Base-by-base conservation (phyloP, 2,888 invertebrate species). In the Teleiodes luculella region DNA sequence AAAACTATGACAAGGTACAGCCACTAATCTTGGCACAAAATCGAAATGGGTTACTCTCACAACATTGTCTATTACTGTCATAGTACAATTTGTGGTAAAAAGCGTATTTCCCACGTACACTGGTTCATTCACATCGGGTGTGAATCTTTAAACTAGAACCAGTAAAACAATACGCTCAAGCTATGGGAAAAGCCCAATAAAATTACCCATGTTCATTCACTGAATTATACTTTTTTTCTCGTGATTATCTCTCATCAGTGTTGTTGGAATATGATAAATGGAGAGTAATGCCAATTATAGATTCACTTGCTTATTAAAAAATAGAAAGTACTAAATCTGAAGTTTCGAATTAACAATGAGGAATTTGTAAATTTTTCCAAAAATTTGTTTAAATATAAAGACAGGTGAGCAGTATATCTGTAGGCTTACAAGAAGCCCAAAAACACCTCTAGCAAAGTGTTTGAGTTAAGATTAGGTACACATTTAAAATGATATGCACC, bases 11-110 rank as follows among this genome's bases (percentile, higher is more conserved):
- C 57, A 60, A 59, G 55, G 57, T 52, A 30, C 49, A 18, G 31
- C 47, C 18, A 39, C 47, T 30, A 60, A 69, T 74, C 73, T 57
- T 64, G 58, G 55, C 65, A 63, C 53, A 56, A 47, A 62, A 72
- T 74, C 73, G 65, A 58, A 60, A 56, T 13, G 36, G 57, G 37
- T 11, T 54, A 59, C 57, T 63, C 61, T 61, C 63, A 55, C 56
- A 60, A 43, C 55, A 48, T 28, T 56, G 52, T 52, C 43, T 43
- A 24, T 43, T 43, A 36, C 24, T 30, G 37, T 55, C 16, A 41
- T 54, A 41, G 57, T 56, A 50, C 52, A 52, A 47, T 41, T 47
- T 53, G 50, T 58, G 59, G 58, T 63, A 56, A 65, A 65, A 50
- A 57, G 58, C 57, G 6, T 31, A 16, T 48, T 67, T 72, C 70